Conservation (phyloP, 2,797 vertebrate genomes). For the Pelodytes ibericus region DNA sequence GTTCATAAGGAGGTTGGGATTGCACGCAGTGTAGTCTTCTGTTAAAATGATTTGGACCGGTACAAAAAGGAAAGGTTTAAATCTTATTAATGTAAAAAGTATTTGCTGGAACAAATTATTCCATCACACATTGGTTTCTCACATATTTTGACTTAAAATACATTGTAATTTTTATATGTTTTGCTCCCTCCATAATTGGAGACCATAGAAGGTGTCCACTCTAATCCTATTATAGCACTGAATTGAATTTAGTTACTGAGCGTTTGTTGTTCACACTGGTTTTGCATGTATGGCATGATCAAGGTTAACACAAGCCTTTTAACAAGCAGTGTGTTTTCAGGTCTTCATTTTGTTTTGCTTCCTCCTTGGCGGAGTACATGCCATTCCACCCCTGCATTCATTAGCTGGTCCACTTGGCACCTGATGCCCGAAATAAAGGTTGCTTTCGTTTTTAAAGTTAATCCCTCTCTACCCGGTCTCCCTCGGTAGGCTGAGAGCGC, state of each 20-base stretch:
- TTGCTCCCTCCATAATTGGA: not conserved
- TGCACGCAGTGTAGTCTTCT: too few species aligned
- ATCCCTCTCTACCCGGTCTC: not conserved
- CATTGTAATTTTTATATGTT: too few species aligned
- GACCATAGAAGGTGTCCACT: not conserved
- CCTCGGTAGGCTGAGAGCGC: conserved; percentile 11
- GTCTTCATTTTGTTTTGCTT: not conserved
- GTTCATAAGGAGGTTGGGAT: too few species aligned
- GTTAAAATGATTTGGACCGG: too few species aligned
- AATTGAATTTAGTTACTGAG: conserved; percentile 14
- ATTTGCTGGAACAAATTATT: too few species aligned
- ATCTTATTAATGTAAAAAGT: too few species aligned
- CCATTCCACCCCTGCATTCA: conserved; percentile 22
- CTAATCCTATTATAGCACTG: not conserved
- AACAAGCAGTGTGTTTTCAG: conserved; percentile 8
- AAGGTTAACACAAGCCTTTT: conserved; percentile 2
- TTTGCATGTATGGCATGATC: conserved; percentile 38
- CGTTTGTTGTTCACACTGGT: conserved; percentile 1
- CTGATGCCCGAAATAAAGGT: conserved; percentile 24
- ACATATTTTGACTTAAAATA: too few species aligned
- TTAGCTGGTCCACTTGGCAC: conserved; percentile 23
- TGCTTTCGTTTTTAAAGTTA: not conserved
- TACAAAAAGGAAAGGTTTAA: too few species aligned
- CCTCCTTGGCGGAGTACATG: conserved; percentile 10
- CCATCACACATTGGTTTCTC: not conserved